Evolutionary conservation across 1,140 invertebrate genomes (phyloP).

Genomic region (Bacillus rossius): DNA sequence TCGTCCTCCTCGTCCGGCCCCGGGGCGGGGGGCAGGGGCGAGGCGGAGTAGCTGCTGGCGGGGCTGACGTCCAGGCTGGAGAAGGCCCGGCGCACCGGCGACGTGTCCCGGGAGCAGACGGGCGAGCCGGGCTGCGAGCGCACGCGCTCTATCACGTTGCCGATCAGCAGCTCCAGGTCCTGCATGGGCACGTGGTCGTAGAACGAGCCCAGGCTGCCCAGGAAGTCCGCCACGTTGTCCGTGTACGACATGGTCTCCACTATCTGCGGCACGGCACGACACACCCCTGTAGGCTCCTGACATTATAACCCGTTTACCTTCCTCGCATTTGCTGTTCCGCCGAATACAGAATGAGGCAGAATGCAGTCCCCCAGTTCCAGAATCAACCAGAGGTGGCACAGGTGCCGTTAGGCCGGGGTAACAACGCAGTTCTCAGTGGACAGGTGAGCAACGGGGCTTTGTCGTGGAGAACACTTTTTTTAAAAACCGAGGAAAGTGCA

Average conservation of each 20-base stretch:
- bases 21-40: constrained; percentile 52
- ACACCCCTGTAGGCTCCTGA: too few species aligned
- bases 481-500: too few species aligned
- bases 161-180: constrained; percentile 67
- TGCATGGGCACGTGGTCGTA: constrained; percentile 51
- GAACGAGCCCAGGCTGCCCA: constrained; percentile 50
- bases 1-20: constrained; percentile 50
- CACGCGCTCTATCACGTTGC: constrained; percentile 59
- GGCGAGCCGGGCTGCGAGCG: constrained; percentile 61
- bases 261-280: constrained; percentile 54
- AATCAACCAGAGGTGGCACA: too few species aligned
- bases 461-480: too few species aligned
- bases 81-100: constrained; percentile 14
- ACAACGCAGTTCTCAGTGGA: too few species aligned
- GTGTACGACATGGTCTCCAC: constrained; percentile 82
- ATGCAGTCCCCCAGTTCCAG: too few species aligned
- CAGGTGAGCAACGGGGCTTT: too few species aligned
- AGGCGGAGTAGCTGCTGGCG: constrained; percentile 46
- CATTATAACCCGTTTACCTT: too few species aligned
- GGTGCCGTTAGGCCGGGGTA: too few species aligned
- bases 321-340: too few species aligned
- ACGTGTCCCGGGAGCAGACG: constrained; percentile 23
- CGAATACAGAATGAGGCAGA: too few species aligned
- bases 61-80: constrained; percentile 43
- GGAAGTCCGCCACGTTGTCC: constrained; percentile 71